Conservation (phyloP, 2,113 vertebrate genomes). For the Triplophysa tibetana region DNA sequence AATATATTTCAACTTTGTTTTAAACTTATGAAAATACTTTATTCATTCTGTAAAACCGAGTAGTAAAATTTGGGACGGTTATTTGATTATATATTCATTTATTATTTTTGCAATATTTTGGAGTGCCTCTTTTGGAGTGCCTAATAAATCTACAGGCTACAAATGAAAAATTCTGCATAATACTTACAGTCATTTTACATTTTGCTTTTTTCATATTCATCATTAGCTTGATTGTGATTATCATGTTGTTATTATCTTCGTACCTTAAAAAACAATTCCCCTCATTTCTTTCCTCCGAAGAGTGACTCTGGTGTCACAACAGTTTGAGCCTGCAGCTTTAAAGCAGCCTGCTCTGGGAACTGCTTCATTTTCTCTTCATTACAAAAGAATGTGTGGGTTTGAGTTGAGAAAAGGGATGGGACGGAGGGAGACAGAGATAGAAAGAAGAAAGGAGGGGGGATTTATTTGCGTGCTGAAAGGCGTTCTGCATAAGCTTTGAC, state of each 20-base stretch:
- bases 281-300: slow-evolving; percentile 6
- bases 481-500: slow-evolving; percentile 16
- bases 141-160: no score
- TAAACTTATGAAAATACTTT: no score
- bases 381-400: slow-evolving; percentile 39
- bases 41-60: no score
- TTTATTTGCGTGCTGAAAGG: slow-evolving; percentile 27
- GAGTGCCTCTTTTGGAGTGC: no score
- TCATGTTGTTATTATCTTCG: not conserved
- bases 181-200: no score
- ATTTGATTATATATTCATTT: no score
- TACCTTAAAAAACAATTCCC: not conserved
- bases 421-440: slow-evolving; percentile 20
- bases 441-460: not conserved
- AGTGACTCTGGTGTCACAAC: slow-evolving; percentile 21
- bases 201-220: no score
- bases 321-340: slow-evolving; percentile 27
- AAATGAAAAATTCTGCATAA: no score
- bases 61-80: no score
- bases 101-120: no score
- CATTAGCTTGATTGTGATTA: not conserved
- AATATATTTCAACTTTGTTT: not conserved
- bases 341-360: slow-evolving; percentile 26
- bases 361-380: slow-evolving; percentile 30
- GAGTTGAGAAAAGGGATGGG: slow-evolving; percentile 7